These are phyloP conservation scores for Cettia cetti DNA, from an alignment of 2,113 vertebrate genomes.

Conservation along the genomic window DNA sequence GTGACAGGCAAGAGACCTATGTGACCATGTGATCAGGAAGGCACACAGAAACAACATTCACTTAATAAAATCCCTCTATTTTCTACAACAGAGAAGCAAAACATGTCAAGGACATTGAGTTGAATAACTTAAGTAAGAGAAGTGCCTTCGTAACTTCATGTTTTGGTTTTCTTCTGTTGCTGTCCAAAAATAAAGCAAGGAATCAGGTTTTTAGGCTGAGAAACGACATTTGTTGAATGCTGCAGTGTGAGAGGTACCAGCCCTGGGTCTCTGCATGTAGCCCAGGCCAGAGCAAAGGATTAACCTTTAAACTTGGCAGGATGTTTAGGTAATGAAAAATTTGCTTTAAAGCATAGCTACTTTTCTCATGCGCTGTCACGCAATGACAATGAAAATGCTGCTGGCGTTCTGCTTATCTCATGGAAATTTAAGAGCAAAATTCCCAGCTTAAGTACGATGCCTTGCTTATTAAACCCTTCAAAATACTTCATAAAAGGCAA, in stretches of 20 bases:
- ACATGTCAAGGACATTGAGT: not conserved
- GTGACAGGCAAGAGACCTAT: not conserved
- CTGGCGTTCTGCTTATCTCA: not conserved
- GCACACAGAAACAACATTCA: not conserved
- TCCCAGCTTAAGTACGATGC: not conserved
- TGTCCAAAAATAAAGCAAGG: not conserved
- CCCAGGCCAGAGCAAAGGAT: not conserved
- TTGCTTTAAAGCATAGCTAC: not conserved
- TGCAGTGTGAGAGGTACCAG: not conserved
- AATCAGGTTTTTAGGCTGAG: not conserved
- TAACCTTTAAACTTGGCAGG: not conserved
- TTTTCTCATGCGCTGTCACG: not conserved
- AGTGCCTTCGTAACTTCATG: fast-evolving
- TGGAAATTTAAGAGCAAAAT: not conserved
- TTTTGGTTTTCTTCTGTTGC: not conserved
- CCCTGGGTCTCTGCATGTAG: not conserved
- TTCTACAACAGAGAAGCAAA: not conserved
- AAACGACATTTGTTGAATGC: not conserved
- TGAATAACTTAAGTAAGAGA: not conserved
- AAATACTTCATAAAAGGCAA: not conserved
- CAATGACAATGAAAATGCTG: not conserved
- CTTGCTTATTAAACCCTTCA: not conserved
- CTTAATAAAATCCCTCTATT: not conserved
- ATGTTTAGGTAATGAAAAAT: not conserved
- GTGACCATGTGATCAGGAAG: not conserved